Conservation (phyloP, 2,797 vertebrate genomes). For the Apogon hyalosoma region DNA sequence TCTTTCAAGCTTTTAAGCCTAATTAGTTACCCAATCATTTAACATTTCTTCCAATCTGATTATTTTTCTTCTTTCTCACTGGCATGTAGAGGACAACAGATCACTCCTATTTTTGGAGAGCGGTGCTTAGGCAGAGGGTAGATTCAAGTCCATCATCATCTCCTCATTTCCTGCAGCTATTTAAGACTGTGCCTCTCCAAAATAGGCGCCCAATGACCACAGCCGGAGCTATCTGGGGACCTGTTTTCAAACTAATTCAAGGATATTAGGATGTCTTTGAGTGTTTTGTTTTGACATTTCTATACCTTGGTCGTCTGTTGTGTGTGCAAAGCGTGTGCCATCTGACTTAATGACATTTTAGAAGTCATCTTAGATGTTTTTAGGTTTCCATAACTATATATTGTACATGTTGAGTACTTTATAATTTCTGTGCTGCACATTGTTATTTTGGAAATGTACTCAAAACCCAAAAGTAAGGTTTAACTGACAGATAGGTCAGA, state of each 20-base stretch:
- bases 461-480: constrained; percentile 85
- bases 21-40: constrained; percentile 37
- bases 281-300: constrained; percentile 83
- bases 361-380: constrained; percentile 81
- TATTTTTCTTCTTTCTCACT: constrained; percentile 57
- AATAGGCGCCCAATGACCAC: constrained; percentile 76
- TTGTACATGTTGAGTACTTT: constrained; percentile 87
- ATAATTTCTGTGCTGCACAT: constrained; percentile 87
- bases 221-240: constrained; percentile 75
- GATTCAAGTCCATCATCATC: constrained; percentile 83
- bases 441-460: constrained; percentile 89
- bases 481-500: constrained; percentile 83
- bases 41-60: constrained; percentile 48
- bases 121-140: constrained; percentile 72
- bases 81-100: constrained; percentile 68
- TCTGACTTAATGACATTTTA: constrained; percentile 79
- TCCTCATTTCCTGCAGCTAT: constrained; percentile 84
- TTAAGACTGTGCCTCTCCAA: constrained; percentile 75
- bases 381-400: constrained; percentile 86
- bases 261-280: constrained; percentile 81
- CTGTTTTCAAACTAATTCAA: constrained; percentile 78
- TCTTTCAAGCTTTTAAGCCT: background rate
- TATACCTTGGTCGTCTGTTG: constrained; percentile 62
- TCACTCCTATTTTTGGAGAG: constrained; percentile 75
- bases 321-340: constrained; percentile 74